Evolutionary conservation across 1,140 invertebrate genomes (phyloP), one percentile per base, ranked within the genome.

Genomic region (Drosophila pallidifrons): DNA sequence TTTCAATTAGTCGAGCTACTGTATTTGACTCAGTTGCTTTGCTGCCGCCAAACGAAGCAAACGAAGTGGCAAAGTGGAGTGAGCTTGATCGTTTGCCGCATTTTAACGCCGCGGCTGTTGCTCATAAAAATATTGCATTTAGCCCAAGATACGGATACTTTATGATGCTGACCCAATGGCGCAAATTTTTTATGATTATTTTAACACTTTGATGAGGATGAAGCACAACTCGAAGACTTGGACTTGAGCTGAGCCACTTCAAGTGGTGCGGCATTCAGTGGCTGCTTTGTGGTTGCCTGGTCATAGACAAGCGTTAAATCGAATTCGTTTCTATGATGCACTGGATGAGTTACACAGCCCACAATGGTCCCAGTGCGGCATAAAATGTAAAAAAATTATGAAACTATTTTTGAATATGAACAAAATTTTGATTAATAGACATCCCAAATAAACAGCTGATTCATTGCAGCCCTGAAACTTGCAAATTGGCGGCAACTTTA

Each of bases 1-100:
- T 91, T 91, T 88, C 87, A 91, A 91, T 91, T 91, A 91, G 88
- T 91, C 47, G 64, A 83, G 88, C 88, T 91, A 83, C 88, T 82
- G 88, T 91, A 81, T 87, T 91, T 83, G 74, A 78, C 73, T 81
- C 67, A 67, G 61, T 64, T 72, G 7, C 30, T 51, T 61, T 54
- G 59, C 6, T 65, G 57, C 63, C 59, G 75, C 59, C 64, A 75
- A 85, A 75, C 70, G 30, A 73, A 70, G 52, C 60, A 72, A 74
- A 74, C 74, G 76, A 88, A 79, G 63, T 71, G 16, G 51, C 8
- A 15, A 16, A 38, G 30, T 54, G 11, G 20, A 52, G 28, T 51
- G 41, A 25, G 45, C 58, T 57, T 63, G 46, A 28, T 52, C 49
- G 45, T 51, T 59, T 58, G 1, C 11, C n/a, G 35, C 10, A 10